Evolutionary conservation across 2,113 vertebrate species (phyloP).

Genomic region (Butastur rufipennis): DNA sequence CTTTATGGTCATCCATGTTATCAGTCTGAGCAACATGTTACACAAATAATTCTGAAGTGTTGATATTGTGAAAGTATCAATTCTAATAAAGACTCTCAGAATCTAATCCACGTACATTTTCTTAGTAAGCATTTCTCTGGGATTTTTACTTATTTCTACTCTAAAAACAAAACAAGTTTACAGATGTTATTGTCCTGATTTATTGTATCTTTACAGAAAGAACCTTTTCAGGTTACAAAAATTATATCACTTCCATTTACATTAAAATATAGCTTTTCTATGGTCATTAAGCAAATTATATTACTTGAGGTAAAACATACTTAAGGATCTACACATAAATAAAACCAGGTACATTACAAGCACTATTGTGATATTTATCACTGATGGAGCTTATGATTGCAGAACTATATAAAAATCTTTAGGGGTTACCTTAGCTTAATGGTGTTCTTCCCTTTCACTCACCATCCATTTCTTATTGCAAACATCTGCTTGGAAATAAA

Average conservation of each 20-base stretch:
- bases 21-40: neutral
- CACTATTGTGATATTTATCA: conserved; percentile 70
- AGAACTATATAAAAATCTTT: conserved; percentile 68
- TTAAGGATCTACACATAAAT: conserved; percentile 61
- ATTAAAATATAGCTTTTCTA: conserved; percentile 26
- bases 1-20: neutral
- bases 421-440: conserved; percentile 71
- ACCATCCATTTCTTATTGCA: conserved; percentile 79
- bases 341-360: conserved; percentile 65
- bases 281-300: conserved; percentile 42
- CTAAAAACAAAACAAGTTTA: conserved; percentile 25
- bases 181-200: conserved; percentile 31
- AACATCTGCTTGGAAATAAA: conserved; percentile 82
- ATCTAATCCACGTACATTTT: neutral
- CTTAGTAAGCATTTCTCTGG: neutral
- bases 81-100: neutral
- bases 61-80: neutral
- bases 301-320: conserved; percentile 51
- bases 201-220: conserved; percentile 27
- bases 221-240: neutral
- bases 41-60: neutral
- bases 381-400: conserved; percentile 68
- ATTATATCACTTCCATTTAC: neutral
- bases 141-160: neutral
- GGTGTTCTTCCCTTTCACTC: conserved; percentile 75